These are phyloP conservation scores for Xenops minutus DNA, from an alignment of 2,797 vertebrate species.

Conservation along the genomic window DNA sequence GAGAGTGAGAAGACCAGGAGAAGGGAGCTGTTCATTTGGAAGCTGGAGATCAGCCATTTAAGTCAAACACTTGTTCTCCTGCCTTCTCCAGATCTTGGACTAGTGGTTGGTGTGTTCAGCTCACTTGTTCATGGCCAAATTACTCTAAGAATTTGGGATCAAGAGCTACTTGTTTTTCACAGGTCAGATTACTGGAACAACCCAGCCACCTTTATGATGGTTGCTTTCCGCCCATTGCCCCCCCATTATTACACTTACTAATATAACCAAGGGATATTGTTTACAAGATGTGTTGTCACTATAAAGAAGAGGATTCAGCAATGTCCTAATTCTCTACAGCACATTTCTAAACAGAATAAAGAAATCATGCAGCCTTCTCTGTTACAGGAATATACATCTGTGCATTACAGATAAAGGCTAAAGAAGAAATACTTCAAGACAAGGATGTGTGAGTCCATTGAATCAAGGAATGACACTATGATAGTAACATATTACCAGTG, in stretches of 20 bases:
- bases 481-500: background rate
- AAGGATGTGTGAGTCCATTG: background rate
- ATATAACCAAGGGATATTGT: background rate
- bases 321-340: background rate
- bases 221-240: accelerated
- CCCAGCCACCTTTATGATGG: background rate
- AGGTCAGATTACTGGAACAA: background rate
- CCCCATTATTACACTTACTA: background rate
- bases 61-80: background rate
- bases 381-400: background rate
- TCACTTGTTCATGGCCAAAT: background rate
- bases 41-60: background rate
- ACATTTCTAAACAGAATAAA: background rate
- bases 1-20: background rate
- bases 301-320: background rate
- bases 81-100: background rate
- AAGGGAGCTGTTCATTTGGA: background rate
- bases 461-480: background rate
- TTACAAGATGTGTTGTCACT: background rate
- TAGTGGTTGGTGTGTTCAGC: background rate
- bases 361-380: background rate
- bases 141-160: background rate
- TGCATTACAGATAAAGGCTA: background rate
- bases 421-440: background rate
- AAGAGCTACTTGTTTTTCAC: background rate